phyloP scores from a whole-genome alignment of 2,113 vertebrate species.

The Neoarius graeffei region DNA sequence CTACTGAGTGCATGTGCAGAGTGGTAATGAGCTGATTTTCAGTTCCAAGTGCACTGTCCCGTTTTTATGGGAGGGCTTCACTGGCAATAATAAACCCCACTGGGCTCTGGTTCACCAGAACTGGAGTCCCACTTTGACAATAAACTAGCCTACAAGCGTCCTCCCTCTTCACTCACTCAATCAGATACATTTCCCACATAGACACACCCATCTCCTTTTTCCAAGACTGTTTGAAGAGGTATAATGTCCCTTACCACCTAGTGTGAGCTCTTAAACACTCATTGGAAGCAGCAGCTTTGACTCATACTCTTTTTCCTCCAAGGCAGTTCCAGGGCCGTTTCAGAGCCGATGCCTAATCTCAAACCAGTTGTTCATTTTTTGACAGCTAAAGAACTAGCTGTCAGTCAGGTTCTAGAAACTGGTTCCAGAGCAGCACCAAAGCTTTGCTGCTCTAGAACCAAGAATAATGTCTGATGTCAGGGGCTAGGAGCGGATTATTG shows the following conservation, averaged over 20 bases:
- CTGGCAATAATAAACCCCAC: conserved; percentile 34
- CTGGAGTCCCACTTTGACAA: conserved; percentile 5
- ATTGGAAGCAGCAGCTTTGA: not conserved
- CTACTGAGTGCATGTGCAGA: not conserved
- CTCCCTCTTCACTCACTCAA: not conserved
- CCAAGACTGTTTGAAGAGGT: not conserved
- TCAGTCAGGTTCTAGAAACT: too few relatives aligned
- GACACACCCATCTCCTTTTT: not conserved
- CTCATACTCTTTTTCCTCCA: too few relatives aligned
- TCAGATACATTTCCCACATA: not conserved
- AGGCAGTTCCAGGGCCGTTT: too few relatives aligned
- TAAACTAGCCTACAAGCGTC: not conserved
- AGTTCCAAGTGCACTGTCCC: conserved; percentile 11
- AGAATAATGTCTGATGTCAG: too few relatives aligned
- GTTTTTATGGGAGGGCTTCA: conserved; percentile 14
- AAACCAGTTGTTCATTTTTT: too few relatives aligned
- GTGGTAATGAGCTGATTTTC: conserved; percentile 22
- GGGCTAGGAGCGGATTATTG: too few relatives aligned
- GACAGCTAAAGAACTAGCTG: too few relatives aligned
- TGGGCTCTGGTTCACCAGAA: conserved; percentile 9
- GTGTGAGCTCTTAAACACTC: not conserved
- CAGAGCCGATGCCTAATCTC: too few relatives aligned
- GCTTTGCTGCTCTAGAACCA: too few relatives aligned
- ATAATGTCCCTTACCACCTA: not conserved
- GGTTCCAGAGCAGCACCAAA: too few relatives aligned